A percentile compares a stretch with the other conserved stretches of the same genome.
Conservation (phyloP, 2,797 vertebrate genomes). For the Kryptolebias ocellatus region DNA sequence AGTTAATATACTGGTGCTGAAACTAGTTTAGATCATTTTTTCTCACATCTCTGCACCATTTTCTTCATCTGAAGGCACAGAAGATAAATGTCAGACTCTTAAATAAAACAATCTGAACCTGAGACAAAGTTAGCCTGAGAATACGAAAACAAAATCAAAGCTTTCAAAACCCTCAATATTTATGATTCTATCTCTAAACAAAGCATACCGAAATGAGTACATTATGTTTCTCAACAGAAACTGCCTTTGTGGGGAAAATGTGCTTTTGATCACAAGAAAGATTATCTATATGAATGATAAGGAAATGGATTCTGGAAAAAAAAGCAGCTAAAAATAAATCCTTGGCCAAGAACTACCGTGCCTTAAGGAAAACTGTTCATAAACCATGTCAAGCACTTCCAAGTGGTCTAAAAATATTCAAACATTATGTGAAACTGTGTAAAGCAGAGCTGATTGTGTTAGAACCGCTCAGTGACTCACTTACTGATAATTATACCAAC, state of each 20-base stretch:
- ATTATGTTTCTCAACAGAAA: no score
- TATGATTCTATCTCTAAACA: not conserved
- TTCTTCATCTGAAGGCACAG: not conserved
- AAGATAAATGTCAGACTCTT: not conserved
- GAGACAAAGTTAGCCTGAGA: not conserved
- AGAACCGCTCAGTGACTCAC: not conserved
- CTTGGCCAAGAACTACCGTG: not conserved
- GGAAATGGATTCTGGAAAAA: not conserved
- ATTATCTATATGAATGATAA: not conserved
- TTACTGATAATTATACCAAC: constrained; percentile 1
- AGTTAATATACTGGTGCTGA: no score
- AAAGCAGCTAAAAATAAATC: not conserved
- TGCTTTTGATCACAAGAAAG: constrained; percentile 7
- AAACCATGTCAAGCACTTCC: constrained; percentile 47
- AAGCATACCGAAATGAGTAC: not conserved
- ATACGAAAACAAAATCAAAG: not conserved
- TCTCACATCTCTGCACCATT: constrained; percentile 1
- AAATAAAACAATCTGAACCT: not conserved
- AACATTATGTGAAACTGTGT: constrained; percentile 28
- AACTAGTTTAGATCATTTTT: not conserved
- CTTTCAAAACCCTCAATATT: not conserved
- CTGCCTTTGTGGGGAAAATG: not conserved
- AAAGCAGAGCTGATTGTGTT: constrained; percentile 34
- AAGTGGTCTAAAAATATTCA: constrained; percentile 43
- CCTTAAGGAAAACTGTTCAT: constrained; percentile 46